These are phyloP conservation scores for Blera fallax DNA, from an alignment of 2,888 invertebrate species.

Conservation along the genomic window DNA sequence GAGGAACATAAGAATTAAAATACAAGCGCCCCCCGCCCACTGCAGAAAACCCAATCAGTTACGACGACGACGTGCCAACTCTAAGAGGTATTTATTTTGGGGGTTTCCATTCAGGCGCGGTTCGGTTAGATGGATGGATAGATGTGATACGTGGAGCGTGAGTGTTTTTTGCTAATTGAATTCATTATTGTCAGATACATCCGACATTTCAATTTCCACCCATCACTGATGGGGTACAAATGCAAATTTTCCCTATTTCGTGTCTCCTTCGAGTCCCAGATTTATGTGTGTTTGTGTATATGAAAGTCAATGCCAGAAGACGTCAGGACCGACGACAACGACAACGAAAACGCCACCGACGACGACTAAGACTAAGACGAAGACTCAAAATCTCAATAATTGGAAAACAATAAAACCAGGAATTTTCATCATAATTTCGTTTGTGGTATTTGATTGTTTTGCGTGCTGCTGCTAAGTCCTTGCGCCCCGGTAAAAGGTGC, in stretches of 20 bases:
- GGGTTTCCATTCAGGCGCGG: background rate
- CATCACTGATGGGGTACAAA: constrained; percentile 14
- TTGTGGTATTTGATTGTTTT: constrained; percentile 72
- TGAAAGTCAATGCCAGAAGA: constrained; percentile 34
- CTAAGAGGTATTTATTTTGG: constrained; percentile 35
- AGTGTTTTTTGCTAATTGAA: constrained; percentile 72
- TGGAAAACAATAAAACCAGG: constrained; percentile 72
- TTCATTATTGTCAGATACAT: constrained; percentile 73
- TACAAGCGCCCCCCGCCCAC: background rate
- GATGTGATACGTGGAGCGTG: constrained; percentile 70
- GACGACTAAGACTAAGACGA: constrained; percentile 9
- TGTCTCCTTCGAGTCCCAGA: constrained; percentile 27
- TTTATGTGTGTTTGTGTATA: no score
- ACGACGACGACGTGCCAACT: constrained; percentile 40
- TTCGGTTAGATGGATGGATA: constrained; percentile 39
- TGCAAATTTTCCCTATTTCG: constrained; percentile 56
- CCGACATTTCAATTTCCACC: constrained; percentile 68
- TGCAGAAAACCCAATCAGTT: constrained; percentile 44
- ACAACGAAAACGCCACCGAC: constrained; percentile 13
- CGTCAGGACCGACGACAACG: background rate
- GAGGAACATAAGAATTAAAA: constrained; percentile 54
- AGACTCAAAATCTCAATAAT: constrained; percentile 65
- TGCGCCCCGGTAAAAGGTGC: constrained; percentile 30
- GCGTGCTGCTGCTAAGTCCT: constrained; percentile 31
- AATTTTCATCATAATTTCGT: constrained; percentile 72